phyloP scores from a whole-genome alignment of 2,797 vertebrate genomes.

The Calcarius lapponicus region DNA sequence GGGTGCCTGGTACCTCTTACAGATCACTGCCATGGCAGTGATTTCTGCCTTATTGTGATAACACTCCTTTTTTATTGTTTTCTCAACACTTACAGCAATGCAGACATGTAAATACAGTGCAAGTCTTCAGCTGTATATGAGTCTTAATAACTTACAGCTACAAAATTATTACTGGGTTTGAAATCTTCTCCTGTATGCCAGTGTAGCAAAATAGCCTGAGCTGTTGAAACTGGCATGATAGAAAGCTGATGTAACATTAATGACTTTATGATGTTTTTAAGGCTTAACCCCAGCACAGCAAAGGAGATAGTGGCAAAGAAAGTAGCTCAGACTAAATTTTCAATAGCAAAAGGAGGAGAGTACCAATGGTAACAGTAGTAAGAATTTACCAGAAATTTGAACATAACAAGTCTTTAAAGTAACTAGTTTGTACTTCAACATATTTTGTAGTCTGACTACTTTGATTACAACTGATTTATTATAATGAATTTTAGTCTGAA shows the following conservation, averaged over 20 bases:
- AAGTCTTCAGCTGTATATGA: neutral
- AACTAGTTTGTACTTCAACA: neutral
- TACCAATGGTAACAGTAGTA: neutral
- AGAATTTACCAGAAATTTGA: neutral
- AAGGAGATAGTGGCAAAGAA: neutral
- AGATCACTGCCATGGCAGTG: neutral
- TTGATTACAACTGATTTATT: neutral
- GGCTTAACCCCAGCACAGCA: neutral
- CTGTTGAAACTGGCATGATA: neutral
- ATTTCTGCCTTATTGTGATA: neutral
- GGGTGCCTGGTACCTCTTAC: fast-evolving
- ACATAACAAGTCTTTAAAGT: neutral
- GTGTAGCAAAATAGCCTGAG: neutral
- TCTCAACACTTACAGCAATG: neutral
- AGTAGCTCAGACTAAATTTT: neutral
- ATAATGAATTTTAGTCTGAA: neutral
- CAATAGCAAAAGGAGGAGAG: neutral
- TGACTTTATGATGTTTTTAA: neutral
- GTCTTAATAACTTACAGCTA: neutral
- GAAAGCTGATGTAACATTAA: neutral
- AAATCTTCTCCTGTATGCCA: neutral
- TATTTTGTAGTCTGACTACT: neutral
- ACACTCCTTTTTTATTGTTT: neutral
- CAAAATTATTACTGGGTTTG: neutral
- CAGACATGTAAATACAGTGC: neutral